Base-by-base conservation (phyloP, 2,797 vertebrate genomes). In the Gambusia yucatana region DNA sequence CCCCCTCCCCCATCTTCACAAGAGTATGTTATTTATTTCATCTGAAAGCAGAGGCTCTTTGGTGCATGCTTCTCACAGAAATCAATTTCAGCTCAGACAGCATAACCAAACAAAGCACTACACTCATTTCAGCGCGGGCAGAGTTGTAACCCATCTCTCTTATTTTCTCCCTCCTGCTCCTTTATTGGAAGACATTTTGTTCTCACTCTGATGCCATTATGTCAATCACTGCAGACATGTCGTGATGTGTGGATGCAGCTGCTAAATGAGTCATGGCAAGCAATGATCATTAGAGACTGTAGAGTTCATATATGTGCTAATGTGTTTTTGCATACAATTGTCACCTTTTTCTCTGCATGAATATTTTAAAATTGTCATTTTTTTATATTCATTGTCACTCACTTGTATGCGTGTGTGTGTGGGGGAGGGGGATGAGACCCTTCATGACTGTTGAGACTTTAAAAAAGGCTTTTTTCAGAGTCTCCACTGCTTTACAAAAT, bases 1-100 rank as follows among this genome's bases (percentile, higher is more conserved):
- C 84, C 82, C 84, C 85, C 78, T 85, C 87, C 3, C 44, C 44
- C 13, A 89, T 88, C 81, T 88, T 80, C 84, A 79, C 78, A 78
- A 87, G 87, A 89, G 90, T 88, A 84, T 91, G 92, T 93, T 95
- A 91, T 95, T 94, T 93, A 93, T 95, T 95, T 94, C 88, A 92
- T 93, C 90, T 94, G 94, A 95, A 95, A 92, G 89, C 92, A 87
- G 82, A 83, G 86, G 87, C 88, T 92, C 89, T 89, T 91, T 91
- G 90, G 93, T 89, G 92, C 91, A 92, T 90, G 88, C 90, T 93
- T 95, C 93, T 93, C 93, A 93, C 94, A 91, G 92, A 94, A 96
- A 96, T 95, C 94, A 94, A 95, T 96, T 94, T 95, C 89, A 91
- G 91, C 94, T 94, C 92, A 92, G 92, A 93, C 93, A 92, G 93